phyloP scores from a whole-genome alignment of 64 coral and sea anemone species.

The Actinia equina region DNA sequence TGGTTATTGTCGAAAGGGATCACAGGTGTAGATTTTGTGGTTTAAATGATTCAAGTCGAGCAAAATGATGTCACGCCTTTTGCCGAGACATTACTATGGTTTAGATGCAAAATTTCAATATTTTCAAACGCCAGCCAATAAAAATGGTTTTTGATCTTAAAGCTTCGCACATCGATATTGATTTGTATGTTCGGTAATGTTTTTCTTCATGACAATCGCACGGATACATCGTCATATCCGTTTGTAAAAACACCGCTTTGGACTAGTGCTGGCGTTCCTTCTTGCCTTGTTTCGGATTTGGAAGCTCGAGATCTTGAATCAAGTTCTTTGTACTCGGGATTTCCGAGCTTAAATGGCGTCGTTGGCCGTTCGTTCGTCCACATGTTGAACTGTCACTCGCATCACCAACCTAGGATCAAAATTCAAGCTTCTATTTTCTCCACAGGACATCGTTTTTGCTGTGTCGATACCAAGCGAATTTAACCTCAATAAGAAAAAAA shows the following conservation, averaged over 20 bases:
- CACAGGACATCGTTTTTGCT: background rate
- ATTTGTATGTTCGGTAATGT: background rate
- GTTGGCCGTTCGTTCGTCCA: background rate
- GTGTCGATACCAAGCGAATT: background rate
- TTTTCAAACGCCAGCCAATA: background rate
- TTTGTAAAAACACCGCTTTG: background rate
- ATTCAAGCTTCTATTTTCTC: background rate
- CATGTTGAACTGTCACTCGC: background rate
- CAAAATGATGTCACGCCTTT: background rate
- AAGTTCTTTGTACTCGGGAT: too few species aligned
- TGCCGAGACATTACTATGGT: background rate
- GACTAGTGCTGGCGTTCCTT: background rate
- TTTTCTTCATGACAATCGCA: background rate
- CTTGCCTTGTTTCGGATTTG: background rate
- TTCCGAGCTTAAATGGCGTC: background rate
- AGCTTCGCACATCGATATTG: background rate
- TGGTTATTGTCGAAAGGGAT: conserved; percentile 3
- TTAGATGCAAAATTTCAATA: background rate
- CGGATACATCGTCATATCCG: background rate
- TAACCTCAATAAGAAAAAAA: background rate
- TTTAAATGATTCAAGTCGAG: background rate
- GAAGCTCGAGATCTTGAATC: too few species aligned
- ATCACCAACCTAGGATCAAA: background rate
- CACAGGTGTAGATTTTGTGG: conserved; percentile 7
- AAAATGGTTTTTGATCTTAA: background rate